A percentile compares a stretch with the other conserved stretches of the same genome.
These are phyloP conservation scores for Papilio gigon DNA, from an alignment of 2,888 invertebrate species.

Conservation along the genomic window DNA sequence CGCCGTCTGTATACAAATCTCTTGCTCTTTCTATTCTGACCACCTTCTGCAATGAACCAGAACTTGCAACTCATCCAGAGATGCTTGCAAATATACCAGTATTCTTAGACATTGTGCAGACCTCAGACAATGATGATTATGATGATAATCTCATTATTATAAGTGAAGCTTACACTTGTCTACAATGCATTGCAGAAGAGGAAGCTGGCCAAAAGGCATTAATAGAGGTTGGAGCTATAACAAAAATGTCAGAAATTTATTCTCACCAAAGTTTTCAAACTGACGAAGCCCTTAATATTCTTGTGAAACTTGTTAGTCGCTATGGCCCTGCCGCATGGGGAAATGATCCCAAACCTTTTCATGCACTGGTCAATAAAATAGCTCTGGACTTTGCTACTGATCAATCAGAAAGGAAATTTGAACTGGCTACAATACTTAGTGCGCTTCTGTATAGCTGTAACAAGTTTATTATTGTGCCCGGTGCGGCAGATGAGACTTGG, in stretches of 20 bases:
- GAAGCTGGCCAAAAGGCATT: conserved; percentile 91
- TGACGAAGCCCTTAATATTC: conserved; percentile 92
- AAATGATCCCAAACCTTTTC: conserved; percentile 89
- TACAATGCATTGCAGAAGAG: conserved; percentile 90
- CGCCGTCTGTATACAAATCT: conserved; percentile 94
- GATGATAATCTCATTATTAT: conserved; percentile 94
- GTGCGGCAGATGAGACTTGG: conserved; percentile 89
- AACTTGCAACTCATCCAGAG: conserved; percentile 90
- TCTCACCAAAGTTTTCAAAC: conserved; percentile 94
- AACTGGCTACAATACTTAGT: conserved; percentile 90
- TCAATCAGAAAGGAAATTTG: conserved; percentile 94
- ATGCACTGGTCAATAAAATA: conserved; percentile 91
- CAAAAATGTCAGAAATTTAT: conserved; percentile 93
- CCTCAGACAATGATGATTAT: conserved; percentile 91
- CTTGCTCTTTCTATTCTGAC: conserved; percentile 94
- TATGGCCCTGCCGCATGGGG: conserved; percentile 90
- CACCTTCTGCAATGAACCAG: conserved; percentile 91
- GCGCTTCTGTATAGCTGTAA: conserved; percentile 89
- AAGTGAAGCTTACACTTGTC: conserved; percentile 92
- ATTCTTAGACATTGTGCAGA: conserved; percentile 91
- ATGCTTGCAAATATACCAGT: conserved; percentile 92
- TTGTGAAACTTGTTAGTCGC: conserved; percentile 87
- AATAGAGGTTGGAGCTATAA: conserved; percentile 88
- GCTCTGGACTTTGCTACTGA: conserved; percentile 94
- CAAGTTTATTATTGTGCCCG: conserved; percentile 84